phyloP scores from a whole-genome alignment of 2,113 vertebrate genomes.

The Halcyon malimbica region DNA sequence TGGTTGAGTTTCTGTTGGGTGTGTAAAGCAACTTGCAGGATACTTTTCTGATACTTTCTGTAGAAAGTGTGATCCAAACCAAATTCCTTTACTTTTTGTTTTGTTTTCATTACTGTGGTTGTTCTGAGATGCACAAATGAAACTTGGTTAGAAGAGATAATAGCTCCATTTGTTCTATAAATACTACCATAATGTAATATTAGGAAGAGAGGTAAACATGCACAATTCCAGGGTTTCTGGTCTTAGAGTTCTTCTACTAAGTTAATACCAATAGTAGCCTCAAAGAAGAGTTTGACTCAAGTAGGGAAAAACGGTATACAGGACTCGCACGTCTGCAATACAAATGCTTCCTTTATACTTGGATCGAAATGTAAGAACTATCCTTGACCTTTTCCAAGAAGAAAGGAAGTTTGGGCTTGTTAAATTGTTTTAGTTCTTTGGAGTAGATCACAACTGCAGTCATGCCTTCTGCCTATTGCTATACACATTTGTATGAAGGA shows the following conservation, averaged over 20 bases:
- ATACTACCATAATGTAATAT: background rate
- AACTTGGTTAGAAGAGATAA: background rate
- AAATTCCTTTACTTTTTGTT: background rate
- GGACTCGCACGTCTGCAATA: background rate
- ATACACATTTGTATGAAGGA: background rate
- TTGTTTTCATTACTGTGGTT: background rate
- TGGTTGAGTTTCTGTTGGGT: background rate
- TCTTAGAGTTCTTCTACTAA: background rate
- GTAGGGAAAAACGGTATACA: background rate
- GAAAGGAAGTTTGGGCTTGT: conserved; percentile 31
- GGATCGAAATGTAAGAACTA: background rate
- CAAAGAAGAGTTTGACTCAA: background rate
- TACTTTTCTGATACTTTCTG: background rate
- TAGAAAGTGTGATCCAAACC: background rate
- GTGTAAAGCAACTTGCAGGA: background rate
- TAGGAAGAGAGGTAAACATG: background rate
- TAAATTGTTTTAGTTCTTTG: background rate
- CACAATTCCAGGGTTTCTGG: background rate
- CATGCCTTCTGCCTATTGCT: background rate
- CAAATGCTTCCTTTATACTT: background rate
- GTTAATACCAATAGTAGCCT: background rate
- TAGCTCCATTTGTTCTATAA: background rate
- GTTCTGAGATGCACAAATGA: background rate
- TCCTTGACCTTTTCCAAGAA: conserved; percentile 20
- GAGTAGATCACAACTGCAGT: background rate